Percentiles rank a stretch among this genome's conserved stretches.
Evolutionary conservation across 2,113 vertebrate genomes (phyloP).

Genomic region (Hippopotamus amphibius): DNA sequence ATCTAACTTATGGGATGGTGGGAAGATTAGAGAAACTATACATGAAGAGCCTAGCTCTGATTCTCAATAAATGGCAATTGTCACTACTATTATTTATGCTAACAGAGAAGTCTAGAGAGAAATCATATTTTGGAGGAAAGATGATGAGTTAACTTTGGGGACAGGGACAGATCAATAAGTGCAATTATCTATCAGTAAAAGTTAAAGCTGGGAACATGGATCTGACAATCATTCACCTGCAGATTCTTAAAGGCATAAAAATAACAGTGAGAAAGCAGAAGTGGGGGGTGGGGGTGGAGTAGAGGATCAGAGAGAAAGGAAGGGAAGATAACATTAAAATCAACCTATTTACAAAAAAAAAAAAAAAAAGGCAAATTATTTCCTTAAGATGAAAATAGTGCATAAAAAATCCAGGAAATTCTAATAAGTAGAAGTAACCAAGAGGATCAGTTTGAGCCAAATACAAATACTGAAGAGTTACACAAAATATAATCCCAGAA

Average conservation of each 20-base stretch:
- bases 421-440: not conserved
- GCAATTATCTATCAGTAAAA: not conserved
- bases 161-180: not conserved
- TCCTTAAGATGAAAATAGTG: not conserved
- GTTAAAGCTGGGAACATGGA: slow-evolving; percentile 9
- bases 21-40: not conserved
- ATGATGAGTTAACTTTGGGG: not conserved
- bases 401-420: not conserved
- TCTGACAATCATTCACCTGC: not conserved
- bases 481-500: not conserved
- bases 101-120: not conserved
- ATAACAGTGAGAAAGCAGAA: not conserved
- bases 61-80: not conserved
- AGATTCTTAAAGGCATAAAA: slow-evolving; percentile 17
- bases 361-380: not conserved
- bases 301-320: not conserved
- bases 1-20: not conserved
- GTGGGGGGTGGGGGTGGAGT: not conserved
- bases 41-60: not conserved
- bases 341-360: not conserved
- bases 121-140: not conserved
- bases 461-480: not conserved
- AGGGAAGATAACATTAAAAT: not conserved
- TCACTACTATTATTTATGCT: not conserved
- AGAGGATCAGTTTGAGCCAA: not conserved